Evolutionary conservation across 2,888 invertebrate genomes (phyloP), one percentile per base, ranked within the genome.

Genomic region (Diadromus collaris): DNA sequence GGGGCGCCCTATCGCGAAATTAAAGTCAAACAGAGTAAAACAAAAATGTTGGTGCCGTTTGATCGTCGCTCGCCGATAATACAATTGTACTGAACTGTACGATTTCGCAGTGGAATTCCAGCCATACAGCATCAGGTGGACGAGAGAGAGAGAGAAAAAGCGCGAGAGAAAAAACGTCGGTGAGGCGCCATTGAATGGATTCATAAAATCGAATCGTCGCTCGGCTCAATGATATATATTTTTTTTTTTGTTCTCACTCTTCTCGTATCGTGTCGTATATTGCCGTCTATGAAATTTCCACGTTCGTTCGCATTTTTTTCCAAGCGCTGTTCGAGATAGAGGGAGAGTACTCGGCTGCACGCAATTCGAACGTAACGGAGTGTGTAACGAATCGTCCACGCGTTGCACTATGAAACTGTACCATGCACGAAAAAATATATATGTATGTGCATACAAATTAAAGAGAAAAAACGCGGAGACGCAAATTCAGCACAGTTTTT

Each of bases 121-220:
- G 29, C 56, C 27, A 16, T n/a, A 29, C 16, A 56, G 56, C 51
- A 65, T 44, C 48, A 13, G 19, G 46, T 51, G 73, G n/a, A 51
- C 5, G 29, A 44, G 38, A 21, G 34, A 48, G 19, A 24, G 61
- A 58, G 32, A 19, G 19, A 24, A 51, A 58, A n/a, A 19, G 24
- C 21, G 38, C 16, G 16, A 6, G 29, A 27, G 56, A 10, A 19
- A n/a, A 38, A 29, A 16, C 44, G 51, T 27, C 69, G 24, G 27
- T 64, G 69, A 74, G 29, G 69, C 46, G 54, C 32, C 56, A 76
- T 69, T 51, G 63, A 76, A 76, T 63, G 75, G 56, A 76, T 76
- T 76, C 69, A 76, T 76, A 76, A 76, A 76, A 76, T 69, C 56
- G 56, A 69, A 76, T 69, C 61, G 64, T 34, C 46, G 63, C 63